These are phyloP conservation scores for Atractosteus spatula DNA, from an alignment of 2,113 vertebrate species.

Conservation along the genomic window DNA sequence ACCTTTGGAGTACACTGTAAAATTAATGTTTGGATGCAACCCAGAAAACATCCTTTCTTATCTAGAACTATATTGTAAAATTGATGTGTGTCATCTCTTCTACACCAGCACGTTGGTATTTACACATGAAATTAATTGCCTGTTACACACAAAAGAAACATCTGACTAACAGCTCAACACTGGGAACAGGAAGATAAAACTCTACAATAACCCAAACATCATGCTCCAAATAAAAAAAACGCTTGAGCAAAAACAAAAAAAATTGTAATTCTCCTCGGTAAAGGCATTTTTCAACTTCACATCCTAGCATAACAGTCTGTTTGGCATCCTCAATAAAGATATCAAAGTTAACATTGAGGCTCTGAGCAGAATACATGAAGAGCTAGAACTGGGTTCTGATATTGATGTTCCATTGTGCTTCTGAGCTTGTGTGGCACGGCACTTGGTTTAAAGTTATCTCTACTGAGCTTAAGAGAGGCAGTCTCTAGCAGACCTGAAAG, in stretches of 20 bases:
- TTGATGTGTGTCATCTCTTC: too few relatives aligned
- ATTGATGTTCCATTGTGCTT: conserved; percentile 20
- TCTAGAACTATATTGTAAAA: too few relatives aligned
- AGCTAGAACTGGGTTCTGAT: conserved; percentile 30
- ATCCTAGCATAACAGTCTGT: conserved; percentile 1
- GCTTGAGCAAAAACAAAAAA: conserved; percentile 1
- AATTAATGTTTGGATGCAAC: too few relatives aligned
- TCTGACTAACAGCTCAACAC: neutral
- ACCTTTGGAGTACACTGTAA: too few relatives aligned
- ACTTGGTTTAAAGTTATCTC: conserved; percentile 44
- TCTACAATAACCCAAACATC: neutral
- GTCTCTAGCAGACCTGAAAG: conserved; percentile 46
- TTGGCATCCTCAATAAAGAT: conserved; percentile 46
- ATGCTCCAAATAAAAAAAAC: neutral
- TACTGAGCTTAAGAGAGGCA: conserved; percentile 45
- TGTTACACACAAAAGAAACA: neutral
- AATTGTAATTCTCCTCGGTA: conserved; percentile 12
- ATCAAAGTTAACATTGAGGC: conserved; percentile 41
- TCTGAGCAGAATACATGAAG: conserved; percentile 35
- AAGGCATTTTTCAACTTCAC: conserved; percentile 9
- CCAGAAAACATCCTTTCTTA: too few relatives aligned
- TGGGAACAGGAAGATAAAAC: neutral
- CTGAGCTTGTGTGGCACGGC: conserved; percentile 30
- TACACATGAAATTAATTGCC: too few relatives aligned
- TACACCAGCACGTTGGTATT: too few relatives aligned